These are phyloP conservation scores for Palaemon carinicauda DNA, from an alignment of 1,140 invertebrate genomes.

Conservation along the genomic window DNA sequence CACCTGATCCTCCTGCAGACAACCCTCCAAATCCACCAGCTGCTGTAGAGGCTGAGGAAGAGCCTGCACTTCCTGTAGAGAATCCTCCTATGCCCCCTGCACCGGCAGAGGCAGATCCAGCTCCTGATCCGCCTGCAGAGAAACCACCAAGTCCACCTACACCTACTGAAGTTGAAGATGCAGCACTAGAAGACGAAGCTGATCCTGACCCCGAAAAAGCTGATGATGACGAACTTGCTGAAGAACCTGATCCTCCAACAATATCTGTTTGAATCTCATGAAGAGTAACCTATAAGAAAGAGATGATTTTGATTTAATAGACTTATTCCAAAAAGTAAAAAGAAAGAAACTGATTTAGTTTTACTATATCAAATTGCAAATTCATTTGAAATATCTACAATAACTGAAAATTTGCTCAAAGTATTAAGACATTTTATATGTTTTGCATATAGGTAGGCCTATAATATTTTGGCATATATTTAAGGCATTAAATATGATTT, in stretches of 20 bases:
- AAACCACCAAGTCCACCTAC: background rate
- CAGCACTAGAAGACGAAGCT: background rate
- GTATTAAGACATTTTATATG: no score
- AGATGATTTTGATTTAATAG: background rate
- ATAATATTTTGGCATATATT: background rate
- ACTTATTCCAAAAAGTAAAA: no score
- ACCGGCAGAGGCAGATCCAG: background rate
- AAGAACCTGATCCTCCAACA: slow-evolving; percentile 29
- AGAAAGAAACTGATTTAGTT: no score
- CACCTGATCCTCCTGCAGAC: background rate
- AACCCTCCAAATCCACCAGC: background rate
- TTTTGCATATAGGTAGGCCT: background rate
- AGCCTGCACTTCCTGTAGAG: no score
- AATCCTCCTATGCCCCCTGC: background rate
- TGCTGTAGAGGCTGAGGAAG: background rate
- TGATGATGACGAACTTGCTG: slow-evolving; percentile 38
- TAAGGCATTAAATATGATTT: background rate
- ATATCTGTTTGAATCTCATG: slow-evolving; percentile 36
- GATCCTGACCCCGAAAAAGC: no score
- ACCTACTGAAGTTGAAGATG: background rate
- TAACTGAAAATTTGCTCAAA: no score
- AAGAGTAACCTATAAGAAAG: slow-evolving; percentile 15
- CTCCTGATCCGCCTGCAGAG: background rate
- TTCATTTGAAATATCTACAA: no score
- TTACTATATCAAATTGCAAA: no score